Evolutionary conservation across 2,888 invertebrate species (phyloP), one percentile per base, ranked within the genome.

Genomic region (Anticlea derivata): DNA sequence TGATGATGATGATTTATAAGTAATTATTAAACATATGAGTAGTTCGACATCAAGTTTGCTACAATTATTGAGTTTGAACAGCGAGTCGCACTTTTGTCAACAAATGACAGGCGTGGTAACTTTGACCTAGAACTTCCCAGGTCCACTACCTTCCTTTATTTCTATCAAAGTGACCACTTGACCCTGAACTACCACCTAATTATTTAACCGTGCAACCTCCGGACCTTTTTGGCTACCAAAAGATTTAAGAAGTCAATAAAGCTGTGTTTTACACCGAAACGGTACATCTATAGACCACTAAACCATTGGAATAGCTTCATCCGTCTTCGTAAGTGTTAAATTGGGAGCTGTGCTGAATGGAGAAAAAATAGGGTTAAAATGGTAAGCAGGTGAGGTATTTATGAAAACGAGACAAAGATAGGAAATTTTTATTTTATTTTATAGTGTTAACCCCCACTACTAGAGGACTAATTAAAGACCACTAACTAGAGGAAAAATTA

Each of bases 221-320:
- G 30, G 33, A 34, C 56, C 54, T 52, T 49, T 43, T 33, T 48
- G 51, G 56, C 50, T 52, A 52, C 56, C 51, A 48, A 55, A 58
- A 63, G 65, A 63, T 61, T 65, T 61, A 63, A 55, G 55, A 56
- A 56, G 58, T 60, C 63, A 61, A 63, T 64, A 64, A 61, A 63
- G 60, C 55, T 26, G 54, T 63, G 60, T 64, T 64, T 60, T 60
- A 62, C 61, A 60, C 61, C 55, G 47, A 43, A 58, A 54, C 57
- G 54, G 53, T 52, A 48, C 56, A 41, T 60, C 50, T 59, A 58
- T 61, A 51, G 56, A 47, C 57, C 51, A 61, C 53, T 66, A 68
- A 68, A 68, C 59, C 61, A 58, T 55, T 50, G 40, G 50, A 59
- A 68, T 66, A 50, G 64, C 56, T 27, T 52, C 61, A 66, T 68